phyloP scores from a whole-genome alignment of 2,797 vertebrate genomes.

The Trachops cirrhosus region DNA sequence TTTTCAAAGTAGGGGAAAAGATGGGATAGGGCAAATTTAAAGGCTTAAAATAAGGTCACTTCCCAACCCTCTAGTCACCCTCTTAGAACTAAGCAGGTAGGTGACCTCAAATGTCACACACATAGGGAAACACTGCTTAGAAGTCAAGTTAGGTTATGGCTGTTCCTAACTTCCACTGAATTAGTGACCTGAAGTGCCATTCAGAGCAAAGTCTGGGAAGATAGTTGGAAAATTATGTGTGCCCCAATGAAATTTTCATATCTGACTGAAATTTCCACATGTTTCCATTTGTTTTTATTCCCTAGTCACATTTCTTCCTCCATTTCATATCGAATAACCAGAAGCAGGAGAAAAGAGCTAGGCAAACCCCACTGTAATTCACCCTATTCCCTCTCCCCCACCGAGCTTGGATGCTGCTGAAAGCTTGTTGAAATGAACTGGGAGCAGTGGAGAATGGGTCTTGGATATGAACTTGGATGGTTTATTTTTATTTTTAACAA shows the following conservation, averaged over 20 bases:
- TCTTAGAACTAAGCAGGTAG: neutral
- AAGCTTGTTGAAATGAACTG: neutral
- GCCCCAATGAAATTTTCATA: conserved; percentile 4
- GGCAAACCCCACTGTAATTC: neutral
- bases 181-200: neutral
- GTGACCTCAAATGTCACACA: neutral
- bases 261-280: conserved; percentile 21
- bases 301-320: neutral
- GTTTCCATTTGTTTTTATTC: conserved; percentile 31
- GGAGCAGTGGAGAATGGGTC: neutral
- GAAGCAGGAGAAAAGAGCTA: neutral
- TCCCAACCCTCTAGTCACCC: neutral
- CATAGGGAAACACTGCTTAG: neutral
- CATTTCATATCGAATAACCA: conserved; percentile 17
- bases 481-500: conserved; percentile 40
- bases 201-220: neutral
- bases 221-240: neutral
- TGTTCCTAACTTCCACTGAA: neutral
- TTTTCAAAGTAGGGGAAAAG: neutral
- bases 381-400: neutral
- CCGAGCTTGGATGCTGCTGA: neutral
- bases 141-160: neutral
- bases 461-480: conserved; percentile 1
- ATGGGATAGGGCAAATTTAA: neutral
- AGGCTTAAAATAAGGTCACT: neutral